Percentiles rank a stretch among this genome's conserved stretches.
These are phyloP conservation scores for Drosophila mimetica DNA, from an alignment of 2,888 invertebrate genomes.

Conservation along the genomic window DNA sequence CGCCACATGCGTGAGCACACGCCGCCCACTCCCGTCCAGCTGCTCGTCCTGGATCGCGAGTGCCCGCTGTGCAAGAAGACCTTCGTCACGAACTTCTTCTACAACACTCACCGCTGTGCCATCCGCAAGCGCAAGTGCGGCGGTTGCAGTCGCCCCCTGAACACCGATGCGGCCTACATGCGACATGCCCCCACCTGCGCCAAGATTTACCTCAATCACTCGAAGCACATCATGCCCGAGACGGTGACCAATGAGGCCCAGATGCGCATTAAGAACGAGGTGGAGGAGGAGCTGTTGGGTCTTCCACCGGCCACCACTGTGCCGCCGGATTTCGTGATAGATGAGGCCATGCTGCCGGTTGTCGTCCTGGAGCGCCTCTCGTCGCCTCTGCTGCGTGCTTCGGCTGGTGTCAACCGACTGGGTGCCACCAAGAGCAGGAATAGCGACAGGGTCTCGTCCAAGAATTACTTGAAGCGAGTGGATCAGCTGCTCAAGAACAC, in stretches of 20 bases:
- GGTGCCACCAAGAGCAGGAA: slow-evolving; percentile 45
- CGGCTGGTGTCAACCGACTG: slow-evolving; percentile 30
- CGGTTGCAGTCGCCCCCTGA: slow-evolving; percentile 77
- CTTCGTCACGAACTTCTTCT: slow-evolving; percentile 83
- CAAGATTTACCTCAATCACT: slow-evolving; percentile 74
- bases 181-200: slow-evolving; percentile 80
- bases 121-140: slow-evolving; percentile 80
- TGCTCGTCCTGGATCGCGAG: slow-evolving; percentile 78
- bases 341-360: slow-evolving; percentile 70
- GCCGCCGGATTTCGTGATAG: slow-evolving; percentile 36
- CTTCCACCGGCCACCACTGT: slow-evolving; percentile 22
- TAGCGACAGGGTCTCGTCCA: slow-evolving; percentile 78
- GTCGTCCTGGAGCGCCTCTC: slow-evolving; percentile 78
- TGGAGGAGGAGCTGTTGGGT: slow-evolving; percentile 56
- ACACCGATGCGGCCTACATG: slow-evolving; percentile 74
- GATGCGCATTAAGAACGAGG: slow-evolving; percentile 79
- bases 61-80: slow-evolving; percentile 81
- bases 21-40: slow-evolving; percentile 55
- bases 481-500: slow-evolving; percentile 82
- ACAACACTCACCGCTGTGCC: slow-evolving; percentile 83
- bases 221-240: slow-evolving; percentile 75
- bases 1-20: slow-evolving; percentile 81
- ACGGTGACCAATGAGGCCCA: slow-evolving; percentile 64
- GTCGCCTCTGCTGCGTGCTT: slow-evolving; percentile 69
- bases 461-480: slow-evolving; percentile 81